Conservation (phyloP, 2,888 invertebrate genomes). For the Philereme transversata region DNA sequence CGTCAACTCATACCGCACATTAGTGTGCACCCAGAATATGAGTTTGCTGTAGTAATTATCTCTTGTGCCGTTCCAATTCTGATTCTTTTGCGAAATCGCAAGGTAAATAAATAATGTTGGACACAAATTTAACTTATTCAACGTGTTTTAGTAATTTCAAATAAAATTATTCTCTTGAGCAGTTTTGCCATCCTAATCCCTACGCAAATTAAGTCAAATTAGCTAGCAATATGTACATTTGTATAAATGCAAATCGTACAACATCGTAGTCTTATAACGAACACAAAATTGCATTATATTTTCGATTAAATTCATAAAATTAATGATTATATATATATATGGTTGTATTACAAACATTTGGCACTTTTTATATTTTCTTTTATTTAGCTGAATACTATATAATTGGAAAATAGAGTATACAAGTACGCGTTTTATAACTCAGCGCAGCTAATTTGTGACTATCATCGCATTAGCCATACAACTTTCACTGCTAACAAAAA, state of each 20-base stretch:
- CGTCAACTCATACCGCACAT: too few species aligned
- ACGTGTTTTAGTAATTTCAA: too few species aligned
- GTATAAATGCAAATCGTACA: conserved; percentile 37
- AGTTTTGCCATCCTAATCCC: conserved; percentile 5
- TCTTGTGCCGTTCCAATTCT: too few species aligned
- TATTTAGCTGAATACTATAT: conserved; percentile 9
- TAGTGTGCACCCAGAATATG: too few species aligned
- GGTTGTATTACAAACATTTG: conserved; percentile 11
- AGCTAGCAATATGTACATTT: conserved; percentile 33
- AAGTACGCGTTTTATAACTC: not conserved
- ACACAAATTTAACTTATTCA: too few species aligned
- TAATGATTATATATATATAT: conserved; percentile 8
- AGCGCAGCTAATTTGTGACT: not conserved
- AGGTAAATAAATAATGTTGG: too few species aligned
- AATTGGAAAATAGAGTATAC: not conserved
- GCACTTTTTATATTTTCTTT: conserved; percentile 11
- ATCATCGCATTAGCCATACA: too few species aligned
- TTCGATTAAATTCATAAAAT: conserved; percentile 13
- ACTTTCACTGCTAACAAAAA: too few species aligned
- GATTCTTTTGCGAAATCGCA: too few species aligned
- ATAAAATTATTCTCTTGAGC: not conserved
- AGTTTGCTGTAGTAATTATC: too few species aligned
- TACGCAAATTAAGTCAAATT: conserved; percentile 23
- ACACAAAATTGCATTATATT: conserved; percentile 28
- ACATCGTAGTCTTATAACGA: conserved; percentile 19